Evolutionary conservation across 2,888 invertebrate genomes (phyloP), one percentile per base, ranked within the genome.

Genomic region (Parthenolecanium corni): DNA sequence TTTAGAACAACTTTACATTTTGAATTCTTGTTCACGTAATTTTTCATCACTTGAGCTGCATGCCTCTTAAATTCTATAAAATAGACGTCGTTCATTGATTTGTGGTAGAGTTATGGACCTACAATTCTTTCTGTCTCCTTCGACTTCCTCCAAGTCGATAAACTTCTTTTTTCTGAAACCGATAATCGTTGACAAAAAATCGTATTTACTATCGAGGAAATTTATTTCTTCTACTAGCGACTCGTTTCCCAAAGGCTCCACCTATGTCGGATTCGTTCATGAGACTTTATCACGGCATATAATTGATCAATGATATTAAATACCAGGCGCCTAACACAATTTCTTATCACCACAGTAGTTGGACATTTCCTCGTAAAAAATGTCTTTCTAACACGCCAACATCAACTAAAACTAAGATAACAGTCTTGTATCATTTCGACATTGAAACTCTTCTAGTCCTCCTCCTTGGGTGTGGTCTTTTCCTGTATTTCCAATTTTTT

Each of bases 381-480:
- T 57, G 57, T 47, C 57, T 57, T 31, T 31, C 24, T n/a, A 46
- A 57, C 57, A 57, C 57, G 57, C 46, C 57, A 57, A 57, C 57
- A 46, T 57, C 57, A 21, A 42, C 44, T 31, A 44, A 12, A n/a
- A 52, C 44, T 23, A 31, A 57, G 57, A 57, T 57, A 57, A 57
- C 44, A 25, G 16, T 42, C 44, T 12, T 9, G 31, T 52, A 57
- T 46, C 36, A 46, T 47, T 57, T 57, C 44, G 24, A 44, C 2
- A 21, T 20, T 11, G n/a, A 56, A 42, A 16, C 31, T 31, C 31
- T 56, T 56, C n/a, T n/a, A n/a, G 21, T 18, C 20, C 24, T 44
- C 57, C 46, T 57, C 57, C 57, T 57, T 57, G 57, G 57, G 57
- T 57, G 57, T 57, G 57, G 57, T 44, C 57, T 57, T 44, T 57